Conservation (phyloP, 1,140 invertebrate species). For the Andrena cerasifolii region DNA sequence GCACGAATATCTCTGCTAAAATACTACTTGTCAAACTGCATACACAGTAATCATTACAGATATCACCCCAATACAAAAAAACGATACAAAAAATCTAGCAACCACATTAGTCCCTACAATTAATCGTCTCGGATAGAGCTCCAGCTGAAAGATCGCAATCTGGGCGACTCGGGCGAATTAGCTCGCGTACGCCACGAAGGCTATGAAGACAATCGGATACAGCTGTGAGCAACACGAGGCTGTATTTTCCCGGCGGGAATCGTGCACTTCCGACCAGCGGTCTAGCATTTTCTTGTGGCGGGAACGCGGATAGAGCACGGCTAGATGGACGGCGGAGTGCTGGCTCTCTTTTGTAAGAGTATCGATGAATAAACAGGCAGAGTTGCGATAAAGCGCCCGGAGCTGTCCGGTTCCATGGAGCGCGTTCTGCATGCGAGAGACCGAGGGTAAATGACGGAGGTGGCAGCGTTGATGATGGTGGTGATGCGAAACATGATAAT, state of each 20-base stretch:
- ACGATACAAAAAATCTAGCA: too few relatives aligned
- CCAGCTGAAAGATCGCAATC: too few relatives aligned
- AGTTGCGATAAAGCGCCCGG: conserved; percentile 65
- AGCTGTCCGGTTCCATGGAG: conserved; percentile 40
- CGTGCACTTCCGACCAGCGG: background rate
- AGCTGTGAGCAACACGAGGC: too few relatives aligned
- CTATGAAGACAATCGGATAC: too few relatives aligned
- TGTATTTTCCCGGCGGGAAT: conserved; percentile 13
- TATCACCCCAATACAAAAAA: too few relatives aligned
- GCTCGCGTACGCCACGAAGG: too few relatives aligned
- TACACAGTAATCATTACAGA: too few relatives aligned
- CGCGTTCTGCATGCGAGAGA: conserved; percentile 62
- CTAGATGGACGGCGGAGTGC: conserved; percentile 10
- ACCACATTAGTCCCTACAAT: too few relatives aligned
- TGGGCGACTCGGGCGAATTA: too few relatives aligned
- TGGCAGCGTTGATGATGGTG: conserved; percentile 68
- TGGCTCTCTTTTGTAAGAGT: conserved; percentile 52
- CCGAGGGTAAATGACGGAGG: conserved; percentile 67
- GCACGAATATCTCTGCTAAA: too few relatives aligned
- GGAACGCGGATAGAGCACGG: conserved; percentile 15
- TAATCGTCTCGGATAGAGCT: too few relatives aligned
- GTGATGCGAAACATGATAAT: conserved; percentile 68
- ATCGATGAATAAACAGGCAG: conserved; percentile 67
- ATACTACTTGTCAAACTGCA: too few relatives aligned
- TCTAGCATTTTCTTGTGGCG: conserved; percentile 4